Evolutionary conservation across 30 jellyfish, hydroid and myxozoan genomes (phyloP).

Genomic region (Pseudorhiza aurosa): DNA sequence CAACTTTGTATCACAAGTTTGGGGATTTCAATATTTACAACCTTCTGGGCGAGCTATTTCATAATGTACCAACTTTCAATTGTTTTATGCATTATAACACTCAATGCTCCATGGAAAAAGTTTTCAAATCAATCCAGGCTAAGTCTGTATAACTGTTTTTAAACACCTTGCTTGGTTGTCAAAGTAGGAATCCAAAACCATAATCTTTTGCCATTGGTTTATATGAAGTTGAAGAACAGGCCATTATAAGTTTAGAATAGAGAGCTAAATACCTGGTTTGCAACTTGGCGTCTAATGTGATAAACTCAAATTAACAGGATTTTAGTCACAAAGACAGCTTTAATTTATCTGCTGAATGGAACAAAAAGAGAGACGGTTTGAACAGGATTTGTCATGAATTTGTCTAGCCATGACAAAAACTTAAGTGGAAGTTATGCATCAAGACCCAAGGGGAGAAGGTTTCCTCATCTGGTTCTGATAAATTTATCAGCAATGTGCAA

Average conservation of each 20-base stretch:
- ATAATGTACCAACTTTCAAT: too few species aligned
- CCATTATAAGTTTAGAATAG: too few species aligned
- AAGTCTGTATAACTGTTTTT: neutral
- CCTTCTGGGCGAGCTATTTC: too few species aligned
- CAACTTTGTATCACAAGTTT: too few species aligned
- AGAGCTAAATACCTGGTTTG: neutral
- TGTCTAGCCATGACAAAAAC: too few species aligned
- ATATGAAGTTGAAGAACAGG: neutral
- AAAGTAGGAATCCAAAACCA: neutral
- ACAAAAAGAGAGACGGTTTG: neutral
- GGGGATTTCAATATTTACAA: too few species aligned
- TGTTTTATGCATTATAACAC: neutral
- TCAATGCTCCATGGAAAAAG: neutral
- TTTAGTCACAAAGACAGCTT: neutral
- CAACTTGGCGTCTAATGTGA: slow-evolving; percentile 3
- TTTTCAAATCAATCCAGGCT: neutral
- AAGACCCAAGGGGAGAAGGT: too few species aligned
- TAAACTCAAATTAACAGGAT: slow-evolving; percentile 11
- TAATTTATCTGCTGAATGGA: neutral
- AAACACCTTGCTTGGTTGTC: neutral
- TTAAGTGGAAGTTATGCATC: too few species aligned
- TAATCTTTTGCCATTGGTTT: neutral
- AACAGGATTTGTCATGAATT: neutral
- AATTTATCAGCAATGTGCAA: too few species aligned
- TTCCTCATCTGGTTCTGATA: too few species aligned